Evolutionary conservation across 2,113 vertebrate genomes (phyloP), one percentile per base, ranked within the genome.

Genomic region (Xiphias gladius): DNA sequence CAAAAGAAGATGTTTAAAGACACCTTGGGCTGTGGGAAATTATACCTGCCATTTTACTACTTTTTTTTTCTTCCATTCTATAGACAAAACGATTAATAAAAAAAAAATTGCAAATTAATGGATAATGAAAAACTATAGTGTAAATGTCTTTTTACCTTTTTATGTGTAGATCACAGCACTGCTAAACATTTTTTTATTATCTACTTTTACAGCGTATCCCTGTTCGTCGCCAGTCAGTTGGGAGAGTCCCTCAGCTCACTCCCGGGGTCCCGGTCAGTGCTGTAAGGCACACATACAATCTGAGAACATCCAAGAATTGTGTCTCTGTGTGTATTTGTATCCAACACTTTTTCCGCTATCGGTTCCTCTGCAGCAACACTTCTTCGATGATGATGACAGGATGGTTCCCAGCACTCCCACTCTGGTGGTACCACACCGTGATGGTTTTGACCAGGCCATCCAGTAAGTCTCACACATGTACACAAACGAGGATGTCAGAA

Each of bases 361-460:
- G 16, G 17, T 32, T 30, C 0, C 0, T 55, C 68, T 94, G 89
- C 95, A 97, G 95, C 98, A 99, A 57, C 97, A 97, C 81, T 97
- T 96, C 89, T 98, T 96, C 75, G 97, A 99, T 65, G 98, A 99
- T 24, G 97, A 99, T 70, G 98, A 99, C 89, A 95, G 98, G 84
- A 99, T 97, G 90, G 98, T 99, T 83, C 98, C 98, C 68, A 99
- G 96, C 93, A 96, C 97, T 10, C 98, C 98, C 43, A 99, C 97
- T 26, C 96, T 99, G 73, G 96, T 97, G 54, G 96, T 97, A 7
- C 97, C 96, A 12, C 97, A 97, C 90, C 97, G 97, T 43, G 98
- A 99, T 82, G 96, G 96, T 11, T 98, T 97, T 92, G 96, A 97
- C 91, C 97, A 99, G 94, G 96, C 97, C 26, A 95, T 98, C 89